Conservation (phyloP, 1,140 invertebrate species). For the Tyrophagus putrescentiae region DNA sequence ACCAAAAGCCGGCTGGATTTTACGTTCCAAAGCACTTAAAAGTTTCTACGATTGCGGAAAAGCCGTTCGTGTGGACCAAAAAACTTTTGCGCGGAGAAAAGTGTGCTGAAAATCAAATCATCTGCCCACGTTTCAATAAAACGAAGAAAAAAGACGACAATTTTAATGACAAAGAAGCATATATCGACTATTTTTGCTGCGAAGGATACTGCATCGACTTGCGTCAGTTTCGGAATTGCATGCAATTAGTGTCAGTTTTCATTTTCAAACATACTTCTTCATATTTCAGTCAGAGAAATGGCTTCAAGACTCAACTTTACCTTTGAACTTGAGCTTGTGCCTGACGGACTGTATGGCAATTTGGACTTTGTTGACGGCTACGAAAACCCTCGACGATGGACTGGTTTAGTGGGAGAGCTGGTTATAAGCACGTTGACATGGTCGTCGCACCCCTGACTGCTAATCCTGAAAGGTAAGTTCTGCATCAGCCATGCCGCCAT, state of each 20-base stretch:
- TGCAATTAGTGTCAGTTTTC: too few species aligned
- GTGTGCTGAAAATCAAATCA: slow-evolving; percentile 50
- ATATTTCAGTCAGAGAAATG: slow-evolving; percentile 63
- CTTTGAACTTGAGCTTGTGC: slow-evolving; percentile 71
- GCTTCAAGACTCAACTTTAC: slow-evolving; percentile 81
- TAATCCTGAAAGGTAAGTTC: slow-evolving; percentile 78
- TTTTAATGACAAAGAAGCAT: slow-evolving; percentile 86
- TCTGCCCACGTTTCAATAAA: slow-evolving; percentile 66
- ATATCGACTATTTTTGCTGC: slow-evolving; percentile 89
- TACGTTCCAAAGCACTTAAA: slow-evolving; percentile 87
- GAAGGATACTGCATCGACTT: slow-evolving; percentile 91
- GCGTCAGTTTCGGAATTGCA: too few species aligned
- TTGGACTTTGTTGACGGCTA: slow-evolving; percentile 18
- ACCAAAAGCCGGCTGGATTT: slow-evolving; percentile 74
- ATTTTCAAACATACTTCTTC: too few species aligned
- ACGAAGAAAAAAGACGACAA: slow-evolving; percentile 29
- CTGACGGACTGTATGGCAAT: slow-evolving; percentile 81
- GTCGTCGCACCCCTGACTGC: slow-evolving; percentile 95
- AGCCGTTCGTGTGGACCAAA: slow-evolving; percentile 75
- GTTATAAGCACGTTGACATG: slow-evolving; percentile 85
- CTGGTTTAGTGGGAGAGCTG: slow-evolving; percentile 85
- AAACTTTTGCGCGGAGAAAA: slow-evolving; percentile 38
- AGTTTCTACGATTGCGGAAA: slow-evolving; percentile 79
- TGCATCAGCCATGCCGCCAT: not conserved
- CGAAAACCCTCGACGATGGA: slow-evolving; percentile 45